These are phyloP conservation scores for Acanthaster planci DNA, from an alignment of 35 echinoderm and acorn worm species.

Conservation along the genomic window DNA sequence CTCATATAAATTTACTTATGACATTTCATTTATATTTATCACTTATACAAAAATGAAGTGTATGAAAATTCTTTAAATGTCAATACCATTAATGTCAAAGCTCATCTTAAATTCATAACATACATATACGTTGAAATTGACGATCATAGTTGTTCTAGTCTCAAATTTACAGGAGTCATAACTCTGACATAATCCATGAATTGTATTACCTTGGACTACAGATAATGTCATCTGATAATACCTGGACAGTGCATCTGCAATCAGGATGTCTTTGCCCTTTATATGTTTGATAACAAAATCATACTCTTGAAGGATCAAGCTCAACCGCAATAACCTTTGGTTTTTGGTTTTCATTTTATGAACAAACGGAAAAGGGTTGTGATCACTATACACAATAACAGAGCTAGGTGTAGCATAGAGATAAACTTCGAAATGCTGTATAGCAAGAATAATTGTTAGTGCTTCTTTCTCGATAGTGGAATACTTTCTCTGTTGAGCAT, in stretches of 20 bases:
- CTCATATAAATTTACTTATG: no score
- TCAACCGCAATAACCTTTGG: slow-evolving; percentile 33
- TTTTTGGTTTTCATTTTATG: slow-evolving; percentile 44
- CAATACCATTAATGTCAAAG: no score
- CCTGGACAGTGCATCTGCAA: slow-evolving; percentile 40
- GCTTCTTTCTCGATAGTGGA: slow-evolving; percentile 62
- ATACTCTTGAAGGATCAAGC: slow-evolving; percentile 32
- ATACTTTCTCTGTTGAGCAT: slow-evolving; percentile 53
- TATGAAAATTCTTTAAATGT: no score
- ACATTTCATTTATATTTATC: no score
- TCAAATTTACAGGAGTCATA: no score
- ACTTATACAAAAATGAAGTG: no score
- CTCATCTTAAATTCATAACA: no score
- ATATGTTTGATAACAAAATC: slow-evolving; percentile 34
- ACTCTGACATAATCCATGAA: no score
- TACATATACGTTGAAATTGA: no score
- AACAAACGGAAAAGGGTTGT: slow-evolving; percentile 46
- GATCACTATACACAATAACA: slow-evolving; percentile 15
- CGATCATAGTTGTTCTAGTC: no score
- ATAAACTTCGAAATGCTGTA: slow-evolving; percentile 48
- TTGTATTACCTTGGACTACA: no score
- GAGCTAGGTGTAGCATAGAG: neutral
- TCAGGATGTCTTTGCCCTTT: slow-evolving; percentile 35
- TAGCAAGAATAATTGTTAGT: slow-evolving; percentile 37
- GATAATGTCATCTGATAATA: neutral